phyloP scores from a whole-genome alignment of 30 jellyfish, hydroid and myxozoan genomes.

The Turritopsis rubra region DNA sequence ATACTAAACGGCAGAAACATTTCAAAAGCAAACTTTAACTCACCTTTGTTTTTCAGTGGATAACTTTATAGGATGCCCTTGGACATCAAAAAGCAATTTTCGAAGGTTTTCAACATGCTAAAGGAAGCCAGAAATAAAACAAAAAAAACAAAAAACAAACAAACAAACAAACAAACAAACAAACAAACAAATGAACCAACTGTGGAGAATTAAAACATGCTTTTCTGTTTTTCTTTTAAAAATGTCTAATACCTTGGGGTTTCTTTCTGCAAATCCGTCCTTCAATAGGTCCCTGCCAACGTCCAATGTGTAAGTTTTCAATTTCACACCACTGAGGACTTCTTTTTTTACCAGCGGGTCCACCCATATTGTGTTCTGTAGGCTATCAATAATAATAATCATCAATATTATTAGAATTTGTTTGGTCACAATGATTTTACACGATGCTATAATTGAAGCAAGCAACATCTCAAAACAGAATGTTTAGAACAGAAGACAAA shows the following conservation, averaged over 20 bases:
- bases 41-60: slow-evolving; percentile 17
- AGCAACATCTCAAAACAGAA: too few relatives aligned
- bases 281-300: slow-evolving; percentile 54
- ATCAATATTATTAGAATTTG: not conserved
- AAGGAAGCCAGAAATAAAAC: not conserved
- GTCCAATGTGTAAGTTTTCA: slow-evolving; percentile 32
- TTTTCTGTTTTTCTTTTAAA: not conserved
- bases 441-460: too few relatives aligned
- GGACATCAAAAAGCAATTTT: slow-evolving; percentile 47
- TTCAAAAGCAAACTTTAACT: not conserved
- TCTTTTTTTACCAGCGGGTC: slow-evolving; percentile 74
- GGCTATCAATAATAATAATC: slow-evolving; percentile 6
- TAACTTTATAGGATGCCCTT: slow-evolving; percentile 21
- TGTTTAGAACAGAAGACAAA: too few relatives aligned
- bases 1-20: too few relatives aligned
- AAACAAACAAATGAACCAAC: not conserved
- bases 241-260: slow-evolving; percentile 28
- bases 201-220: not conserved
- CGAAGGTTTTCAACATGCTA: slow-evolving; percentile 71
- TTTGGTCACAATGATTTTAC: too few relatives aligned
- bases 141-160: not conserved
- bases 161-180: not conserved
- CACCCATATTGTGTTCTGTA: slow-evolving; percentile 77
- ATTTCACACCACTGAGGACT: slow-evolving; percentile 42
- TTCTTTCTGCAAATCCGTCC: slow-evolving; percentile 61